Conservation (phyloP, 2,797 vertebrate genomes). For the Muscicapa comitata region DNA sequence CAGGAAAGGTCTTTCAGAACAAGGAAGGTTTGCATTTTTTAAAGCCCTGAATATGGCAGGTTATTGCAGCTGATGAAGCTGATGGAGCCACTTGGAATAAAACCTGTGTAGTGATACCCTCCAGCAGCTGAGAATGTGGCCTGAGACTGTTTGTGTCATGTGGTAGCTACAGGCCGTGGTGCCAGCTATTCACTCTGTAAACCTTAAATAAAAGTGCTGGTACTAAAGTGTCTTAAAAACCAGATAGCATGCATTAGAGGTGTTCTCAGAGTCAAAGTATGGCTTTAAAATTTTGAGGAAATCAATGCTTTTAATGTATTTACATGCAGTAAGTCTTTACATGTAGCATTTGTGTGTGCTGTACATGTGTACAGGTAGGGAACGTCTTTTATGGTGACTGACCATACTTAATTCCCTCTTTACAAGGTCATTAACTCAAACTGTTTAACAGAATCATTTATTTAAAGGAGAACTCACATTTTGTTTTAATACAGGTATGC, state of each 20-base stretch:
- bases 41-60: neutral
- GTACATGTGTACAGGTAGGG: neutral
- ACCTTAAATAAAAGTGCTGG: neutral
- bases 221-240: neutral
- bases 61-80: neutral
- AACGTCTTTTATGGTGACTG: neutral
- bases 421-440: neutral
- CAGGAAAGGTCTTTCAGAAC: neutral
- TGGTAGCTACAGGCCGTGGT: neutral
- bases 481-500: neutral
- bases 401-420: neutral
- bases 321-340: neutral
- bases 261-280: rapidly evolving
- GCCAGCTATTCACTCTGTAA: neutral
- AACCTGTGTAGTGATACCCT: neutral
- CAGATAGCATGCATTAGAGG: rapidly evolving
- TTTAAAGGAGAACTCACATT: neutral
- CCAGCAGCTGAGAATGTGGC: neutral
- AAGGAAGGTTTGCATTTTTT: neutral
- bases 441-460: neutral
- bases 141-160: rapidly evolving
- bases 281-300: neutral
- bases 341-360: neutral
- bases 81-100: rapidly evolving
- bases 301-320: neutral